These are phyloP conservation scores for Vanessa tameamea DNA, from an alignment of 1,140 invertebrate genomes.

Conservation along the genomic window DNA sequence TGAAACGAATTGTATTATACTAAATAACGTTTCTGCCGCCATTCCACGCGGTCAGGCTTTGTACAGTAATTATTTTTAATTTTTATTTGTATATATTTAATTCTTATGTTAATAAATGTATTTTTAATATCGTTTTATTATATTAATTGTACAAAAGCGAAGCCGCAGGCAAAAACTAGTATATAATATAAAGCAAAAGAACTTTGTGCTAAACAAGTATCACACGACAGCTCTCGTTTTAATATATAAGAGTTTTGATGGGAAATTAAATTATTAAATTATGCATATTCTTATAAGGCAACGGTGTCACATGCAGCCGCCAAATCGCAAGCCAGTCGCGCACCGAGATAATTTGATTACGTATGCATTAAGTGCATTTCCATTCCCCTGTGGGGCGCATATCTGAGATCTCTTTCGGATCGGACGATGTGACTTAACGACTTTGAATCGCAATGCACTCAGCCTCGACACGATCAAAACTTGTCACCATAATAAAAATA, in stretches of 20 bases:
- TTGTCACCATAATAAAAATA: not conserved
- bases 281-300: not conserved
- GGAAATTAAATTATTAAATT: not conserved
- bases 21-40: too few species aligned
- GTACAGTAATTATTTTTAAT: too few species aligned
- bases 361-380: slow-evolving; percentile 78
- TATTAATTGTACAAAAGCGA: too few species aligned
- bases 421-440: slow-evolving; percentile 51
- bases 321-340: slow-evolving; percentile 35
- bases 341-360: slow-evolving; percentile 73
- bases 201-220: too few species aligned
- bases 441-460: slow-evolving; percentile 19
- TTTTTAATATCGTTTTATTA: too few species aligned
- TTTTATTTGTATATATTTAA: too few species aligned
- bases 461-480: not conserved
- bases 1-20: too few species aligned
- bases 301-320: slow-evolving; percentile 36
- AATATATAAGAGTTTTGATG: not conserved
- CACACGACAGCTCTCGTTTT: too few species aligned
- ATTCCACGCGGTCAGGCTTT: too few species aligned
- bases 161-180: too few species aligned
- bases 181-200: too few species aligned
- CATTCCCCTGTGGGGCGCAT: slow-evolving; percentile 58
- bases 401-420: slow-evolving; percentile 67
- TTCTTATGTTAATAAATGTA: too few species aligned